Base-by-base conservation (phyloP, 2,113 vertebrate species). In the Gavialis gangeticus region DNA sequence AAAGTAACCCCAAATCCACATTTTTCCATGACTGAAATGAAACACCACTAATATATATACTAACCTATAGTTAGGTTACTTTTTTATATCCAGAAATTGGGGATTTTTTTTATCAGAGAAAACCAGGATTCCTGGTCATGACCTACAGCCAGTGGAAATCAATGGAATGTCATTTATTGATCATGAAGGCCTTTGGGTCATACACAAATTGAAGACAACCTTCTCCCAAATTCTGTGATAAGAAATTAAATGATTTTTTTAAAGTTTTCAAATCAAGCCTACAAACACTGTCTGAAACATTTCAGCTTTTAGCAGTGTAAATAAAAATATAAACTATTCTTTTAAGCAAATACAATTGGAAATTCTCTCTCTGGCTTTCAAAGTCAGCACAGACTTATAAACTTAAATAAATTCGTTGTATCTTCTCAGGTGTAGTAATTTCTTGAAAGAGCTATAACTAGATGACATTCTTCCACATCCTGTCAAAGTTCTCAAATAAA, bases 161-260 rank as follows among this genome's bases (percentile, higher is more conserved):
- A n/a, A 11, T 46, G 12, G 56, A 64, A 86, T 3, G 80, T 0
- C 1, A 24, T 0, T 55, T 84, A 28, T 81, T 81, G 46, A 90
- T 84, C 93, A 75, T 11, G 6, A 81, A 86, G 22, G 64, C 11
- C n/a, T 86, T 69, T 84, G 58, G 3, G 64, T 54, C n/a, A 69
- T 75, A 4, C 0, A 4, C 81, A 64, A 82, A 18, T 0, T 12
- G 90, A 84, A 79, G 1, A 9, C 58, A 21, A 4, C 46, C 0
- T 77, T 86, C 63, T 71, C 34, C 19, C 1, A 0, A 54, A 13
- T 60, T 62, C 54, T 86, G 75, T 82, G 56, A 79, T 8, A 30
- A 57, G 8, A 25, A 80, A 90, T 59, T 78, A 82, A 75, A 62
- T 57, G 9, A 9, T 59, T 7, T 12, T 63, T 11, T 60, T 63